These are phyloP conservation scores for Lophius piscatorius DNA, from an alignment of 2,113 vertebrate genomes.

Conservation along the genomic window DNA sequence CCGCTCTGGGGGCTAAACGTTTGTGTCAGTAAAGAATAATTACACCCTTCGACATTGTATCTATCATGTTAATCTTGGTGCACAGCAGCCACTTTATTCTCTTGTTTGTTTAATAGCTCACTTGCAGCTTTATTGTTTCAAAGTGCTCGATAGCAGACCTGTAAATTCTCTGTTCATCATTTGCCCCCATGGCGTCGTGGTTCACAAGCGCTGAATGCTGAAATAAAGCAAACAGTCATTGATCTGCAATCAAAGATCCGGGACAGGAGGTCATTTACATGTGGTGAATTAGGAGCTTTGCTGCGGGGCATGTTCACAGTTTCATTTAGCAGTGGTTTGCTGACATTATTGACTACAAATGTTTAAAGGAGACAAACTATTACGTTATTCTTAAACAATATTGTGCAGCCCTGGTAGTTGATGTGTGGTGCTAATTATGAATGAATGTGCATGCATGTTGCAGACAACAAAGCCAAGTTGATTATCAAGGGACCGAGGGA, in stretches of 20 bases:
- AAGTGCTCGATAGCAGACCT: conserved; percentile 86
- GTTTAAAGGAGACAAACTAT: neutral
- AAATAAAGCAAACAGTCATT: conserved; percentile 78
- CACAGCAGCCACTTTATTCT: conserved; percentile 85
- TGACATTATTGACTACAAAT: conserved; percentile 79
- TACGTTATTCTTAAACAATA: conserved; percentile 29
- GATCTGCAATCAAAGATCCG: conserved; percentile 84
- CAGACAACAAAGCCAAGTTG: conserved; percentile 51
- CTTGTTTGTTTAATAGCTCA: conserved; percentile 89
- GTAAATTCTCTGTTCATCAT: conserved; percentile 90
- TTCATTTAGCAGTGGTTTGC: conserved; percentile 81
- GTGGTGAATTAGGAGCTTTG: conserved; percentile 82
- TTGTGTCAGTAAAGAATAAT: conserved; percentile 85
- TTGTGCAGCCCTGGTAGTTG: conserved; percentile 16
- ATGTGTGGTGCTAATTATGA: conserved; percentile 61
- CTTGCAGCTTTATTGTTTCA: conserved; percentile 91
- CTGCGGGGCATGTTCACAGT: conserved; percentile 77
- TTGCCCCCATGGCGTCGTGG: conserved; percentile 85
- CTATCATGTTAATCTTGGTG: conserved; percentile 81
- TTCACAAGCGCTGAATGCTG: conserved; percentile 95
- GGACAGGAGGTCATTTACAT: conserved; percentile 89
- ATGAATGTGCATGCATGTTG: conserved; percentile 56
- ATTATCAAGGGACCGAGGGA: conserved; percentile 49
- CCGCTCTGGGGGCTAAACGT: conserved; percentile 71
- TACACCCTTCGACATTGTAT: conserved; percentile 73